These are phyloP conservation scores for Teleogryllus oceanicus DNA, from an alignment of 2,888 invertebrate species.

Conservation along the genomic window DNA sequence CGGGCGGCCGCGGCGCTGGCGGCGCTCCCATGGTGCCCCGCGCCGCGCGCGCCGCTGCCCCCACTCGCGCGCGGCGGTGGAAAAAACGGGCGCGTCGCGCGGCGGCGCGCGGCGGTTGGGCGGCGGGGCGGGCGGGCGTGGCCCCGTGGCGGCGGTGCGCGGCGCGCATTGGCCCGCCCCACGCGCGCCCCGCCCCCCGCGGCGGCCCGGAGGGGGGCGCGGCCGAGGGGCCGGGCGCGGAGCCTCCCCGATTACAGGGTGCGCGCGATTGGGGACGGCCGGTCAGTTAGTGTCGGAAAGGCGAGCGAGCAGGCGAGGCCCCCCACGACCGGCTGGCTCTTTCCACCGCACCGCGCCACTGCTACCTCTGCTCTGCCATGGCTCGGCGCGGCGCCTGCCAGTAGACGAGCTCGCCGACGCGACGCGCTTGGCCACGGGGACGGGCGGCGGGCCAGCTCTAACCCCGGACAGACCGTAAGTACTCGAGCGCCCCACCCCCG, in stretches of 20 bases:
- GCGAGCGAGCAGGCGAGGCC: conserved; percentile 22
- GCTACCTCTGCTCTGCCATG: no score
- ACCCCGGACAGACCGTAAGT: conserved; percentile 37
- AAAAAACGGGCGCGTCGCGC: conserved; percentile 33
- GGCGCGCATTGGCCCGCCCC: background rate
- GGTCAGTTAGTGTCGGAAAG: conserved; percentile 30
- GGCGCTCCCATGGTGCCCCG: conserved; percentile 19
- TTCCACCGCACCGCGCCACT: background rate
- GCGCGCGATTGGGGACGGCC: background rate
- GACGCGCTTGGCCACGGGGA: conserved; percentile 22
- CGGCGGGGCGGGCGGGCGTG: conserved; percentile 43
- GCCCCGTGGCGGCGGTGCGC: conserved; percentile 41
- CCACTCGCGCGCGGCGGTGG: background rate
- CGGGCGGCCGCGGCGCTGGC: background rate
- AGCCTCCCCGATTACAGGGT: conserved; percentile 30
- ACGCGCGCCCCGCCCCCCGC: conserved; percentile 40
- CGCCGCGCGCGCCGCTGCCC: conserved; percentile 21
- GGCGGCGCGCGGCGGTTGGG: conserved; percentile 40
- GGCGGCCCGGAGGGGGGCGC: background rate
- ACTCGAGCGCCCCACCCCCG: background rate
- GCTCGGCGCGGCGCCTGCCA: no score
- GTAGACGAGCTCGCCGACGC: no score
- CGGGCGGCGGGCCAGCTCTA: conserved; percentile 49
- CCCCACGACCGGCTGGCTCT: background rate
- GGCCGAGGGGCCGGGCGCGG: conserved; percentile 38